Base-by-base conservation (phyloP, 2,113 vertebrate genomes). In the Oncorhynchus nerka region DNA sequence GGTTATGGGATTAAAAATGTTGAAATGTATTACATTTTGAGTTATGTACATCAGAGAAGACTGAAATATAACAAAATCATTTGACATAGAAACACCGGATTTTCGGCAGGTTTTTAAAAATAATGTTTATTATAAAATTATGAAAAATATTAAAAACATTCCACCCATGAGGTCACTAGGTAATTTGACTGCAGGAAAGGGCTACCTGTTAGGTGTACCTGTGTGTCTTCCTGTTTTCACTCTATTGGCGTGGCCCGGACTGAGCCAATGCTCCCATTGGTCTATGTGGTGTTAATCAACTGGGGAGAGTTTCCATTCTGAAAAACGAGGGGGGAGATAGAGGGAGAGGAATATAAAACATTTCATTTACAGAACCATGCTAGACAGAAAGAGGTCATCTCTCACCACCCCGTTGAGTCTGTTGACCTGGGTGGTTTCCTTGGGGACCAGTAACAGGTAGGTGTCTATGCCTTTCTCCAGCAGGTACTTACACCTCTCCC, bases 391-490 rank as follows among this genome's bases (percentile, higher is more conserved):
- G 9, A 13, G 74, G 65, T 70, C 30, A 89, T 22, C 13, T 12
- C 96, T 95, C 83, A 98, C 96, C 73, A 92, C 91, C 75, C 93
- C 92, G 0, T 90, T 93, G 79, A 95, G 91, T 49, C 92, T 92
- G 0, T 91, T 93, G 12, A 82, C 88, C 71, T 69, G 20, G 0
- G 84, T 65, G 0, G 91, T 88, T 30, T 92, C 88, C 83, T 92
- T 92, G 4, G 95, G 88, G 12, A 94, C 92, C 0, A 94, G 67
- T 12, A 98, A 89, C 67, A 98, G 92, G 85, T 96, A 98, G 6
- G 97, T 99, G 2, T 95, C 88, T 0, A 98, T 97, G 88, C 96
- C 96, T 88, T 97, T 98, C 91, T 98, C 97, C 74, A 95, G 90
- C 68, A 99, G 93, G 91, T 98, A 98, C 9, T 99, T 97, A 0